Percentiles rank a stretch among this genome's conserved stretches.
Evolutionary conservation across 1,140 invertebrate genomes (phyloP).

Genomic region (Drosophila pruinosa): DNA sequence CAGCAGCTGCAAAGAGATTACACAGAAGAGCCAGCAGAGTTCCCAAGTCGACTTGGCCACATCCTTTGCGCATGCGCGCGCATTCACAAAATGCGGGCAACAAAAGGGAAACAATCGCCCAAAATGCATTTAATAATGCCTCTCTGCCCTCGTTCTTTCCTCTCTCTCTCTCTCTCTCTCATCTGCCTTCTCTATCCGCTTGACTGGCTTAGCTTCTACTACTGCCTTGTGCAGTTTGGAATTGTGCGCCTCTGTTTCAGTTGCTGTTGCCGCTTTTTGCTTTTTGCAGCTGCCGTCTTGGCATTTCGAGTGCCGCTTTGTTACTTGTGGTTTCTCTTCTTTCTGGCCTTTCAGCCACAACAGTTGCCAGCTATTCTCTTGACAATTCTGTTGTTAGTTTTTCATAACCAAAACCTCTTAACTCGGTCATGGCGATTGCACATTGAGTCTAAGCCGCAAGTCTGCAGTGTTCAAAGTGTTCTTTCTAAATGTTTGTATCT

Average conservation of each 20-base stretch:
- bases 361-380: slow-evolving; percentile 32
- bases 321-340: slow-evolving; percentile 36
- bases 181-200: slow-evolving; percentile 7
- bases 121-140: slow-evolving; percentile 53
- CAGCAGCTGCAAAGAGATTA: slow-evolving; percentile 68
- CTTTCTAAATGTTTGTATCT: background rate
- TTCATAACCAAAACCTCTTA: slow-evolving; percentile 20
- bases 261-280: slow-evolving; percentile 40
- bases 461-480: background rate
- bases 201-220: slow-evolving; percentile 12
- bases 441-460: slow-evolving; percentile 20
- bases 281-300: slow-evolving; percentile 74
- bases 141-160: too few relatives aligned
- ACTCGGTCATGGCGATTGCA: slow-evolving; percentile 45
- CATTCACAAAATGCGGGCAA: slow-evolving; percentile 47
- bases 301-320: slow-evolving; percentile 72
- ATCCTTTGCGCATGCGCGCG: slow-evolving; percentile 78
- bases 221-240: slow-evolving; percentile 23
- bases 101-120: slow-evolving; percentile 29
- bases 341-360: background rate
- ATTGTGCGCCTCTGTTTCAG: background rate
- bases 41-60: slow-evolving; percentile 12
- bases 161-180: background rate
- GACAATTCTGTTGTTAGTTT: slow-evolving; percentile 45
- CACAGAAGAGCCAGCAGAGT: slow-evolving; percentile 1